Evolutionary conservation across 2,797 vertebrate species (phyloP).

Genomic region (Lerista edwardsae): DNA sequence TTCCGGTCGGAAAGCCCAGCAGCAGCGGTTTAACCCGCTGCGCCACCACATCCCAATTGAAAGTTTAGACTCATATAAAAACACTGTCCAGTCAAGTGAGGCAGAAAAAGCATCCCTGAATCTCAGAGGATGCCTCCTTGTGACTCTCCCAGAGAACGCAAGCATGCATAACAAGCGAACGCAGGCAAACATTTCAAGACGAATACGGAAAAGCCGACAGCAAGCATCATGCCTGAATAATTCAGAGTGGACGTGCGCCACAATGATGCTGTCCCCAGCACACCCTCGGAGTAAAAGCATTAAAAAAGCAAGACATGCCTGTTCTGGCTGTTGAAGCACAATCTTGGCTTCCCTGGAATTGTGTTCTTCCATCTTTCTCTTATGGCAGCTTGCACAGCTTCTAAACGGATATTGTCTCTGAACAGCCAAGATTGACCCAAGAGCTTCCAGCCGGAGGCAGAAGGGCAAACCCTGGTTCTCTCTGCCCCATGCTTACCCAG

Average conservation of each 20-base stretch:
- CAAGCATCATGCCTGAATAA: conserved; percentile 50
- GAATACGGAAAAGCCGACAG: not conserved
- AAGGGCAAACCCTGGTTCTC: too few species aligned
- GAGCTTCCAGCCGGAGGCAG: too few species aligned
- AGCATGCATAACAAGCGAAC: conserved; percentile 14
- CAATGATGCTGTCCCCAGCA: not conserved
- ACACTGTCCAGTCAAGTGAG: conserved; percentile 17
- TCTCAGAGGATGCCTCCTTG: rapidly evolving
- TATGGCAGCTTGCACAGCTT: too few species aligned
- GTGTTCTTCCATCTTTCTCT: too few species aligned
- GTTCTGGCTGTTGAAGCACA: not conserved
- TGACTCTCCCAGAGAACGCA: rapidly evolving
- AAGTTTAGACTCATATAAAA: not conserved
- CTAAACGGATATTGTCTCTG: too few species aligned
- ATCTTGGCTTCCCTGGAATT: not conserved
- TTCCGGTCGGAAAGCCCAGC: too few species aligned
- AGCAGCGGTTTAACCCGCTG: too few species aligned
- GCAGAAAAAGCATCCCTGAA: not conserved
- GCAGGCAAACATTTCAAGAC: conserved; percentile 51
- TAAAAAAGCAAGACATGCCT: not conserved
- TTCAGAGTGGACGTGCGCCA: not conserved
- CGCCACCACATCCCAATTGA: too few species aligned
- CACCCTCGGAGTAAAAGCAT: not conserved
- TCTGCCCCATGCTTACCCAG: too few species aligned
- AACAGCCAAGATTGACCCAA: too few species aligned